These are phyloP conservation scores for Oscheius sp. DNA, from an alignment of 2,888 invertebrate genomes.

Conservation along the genomic window DNA sequence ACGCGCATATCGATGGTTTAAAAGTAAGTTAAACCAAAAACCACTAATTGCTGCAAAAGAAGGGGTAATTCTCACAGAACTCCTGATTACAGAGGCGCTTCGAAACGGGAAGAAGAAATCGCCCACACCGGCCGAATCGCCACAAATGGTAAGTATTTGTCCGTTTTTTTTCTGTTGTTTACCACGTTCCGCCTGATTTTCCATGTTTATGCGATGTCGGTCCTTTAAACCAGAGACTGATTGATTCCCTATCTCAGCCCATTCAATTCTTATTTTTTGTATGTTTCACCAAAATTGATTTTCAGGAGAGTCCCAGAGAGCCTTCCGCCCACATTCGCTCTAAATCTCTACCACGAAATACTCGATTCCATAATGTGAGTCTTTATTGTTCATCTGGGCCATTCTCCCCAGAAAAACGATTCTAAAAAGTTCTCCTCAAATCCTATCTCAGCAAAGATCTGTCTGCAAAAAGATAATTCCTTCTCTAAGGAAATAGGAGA, in stretches of 20 bases:
- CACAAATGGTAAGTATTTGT: neutral
- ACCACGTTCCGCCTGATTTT: constrained; percentile 3
- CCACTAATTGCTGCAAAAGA: too few relatives aligned
- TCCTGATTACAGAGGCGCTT: neutral
- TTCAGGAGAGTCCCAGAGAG: constrained; percentile 10
- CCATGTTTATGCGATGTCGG: constrained; percentile 3
- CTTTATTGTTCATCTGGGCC: neutral
- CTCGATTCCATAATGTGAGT: constrained; percentile 10
- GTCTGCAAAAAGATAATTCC: too few relatives aligned
- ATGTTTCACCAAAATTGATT: neutral
- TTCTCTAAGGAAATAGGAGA: too few relatives aligned
- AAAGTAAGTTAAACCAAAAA: constrained; percentile 15
- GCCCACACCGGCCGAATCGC: neutral
- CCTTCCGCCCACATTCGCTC: neutral
- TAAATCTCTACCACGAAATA: constrained; percentile 15
- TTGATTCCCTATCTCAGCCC: neutral
- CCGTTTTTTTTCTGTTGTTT: too few relatives aligned
- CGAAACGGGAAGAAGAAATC: neutral
- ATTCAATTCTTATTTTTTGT: neutral
- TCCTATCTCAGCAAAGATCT: too few relatives aligned
- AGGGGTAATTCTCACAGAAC: too few relatives aligned
- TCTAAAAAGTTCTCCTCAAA: too few relatives aligned
- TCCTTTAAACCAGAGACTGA: neutral
- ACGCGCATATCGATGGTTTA: constrained; percentile 1
- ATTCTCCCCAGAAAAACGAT: too few relatives aligned